These are phyloP conservation scores for Peromyscus nudipes DNA, from an alignment of 2,797 vertebrate species.

Conservation along the genomic window DNA sequence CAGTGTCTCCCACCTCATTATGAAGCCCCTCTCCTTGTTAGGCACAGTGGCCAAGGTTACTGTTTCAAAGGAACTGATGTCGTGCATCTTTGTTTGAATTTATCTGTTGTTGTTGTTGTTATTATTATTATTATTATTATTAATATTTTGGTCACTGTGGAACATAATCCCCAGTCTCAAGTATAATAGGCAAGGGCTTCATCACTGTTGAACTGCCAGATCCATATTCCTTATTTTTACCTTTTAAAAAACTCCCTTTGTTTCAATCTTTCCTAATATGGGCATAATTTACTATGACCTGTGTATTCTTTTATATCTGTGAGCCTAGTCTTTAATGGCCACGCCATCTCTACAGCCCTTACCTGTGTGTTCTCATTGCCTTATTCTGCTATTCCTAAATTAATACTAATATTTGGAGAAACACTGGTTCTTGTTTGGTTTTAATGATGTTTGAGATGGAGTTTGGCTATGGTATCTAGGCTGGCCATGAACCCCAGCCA, in stretches of 20 bases:
- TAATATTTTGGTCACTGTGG: neutral
- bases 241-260: neutral
- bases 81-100: neutral
- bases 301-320: neutral
- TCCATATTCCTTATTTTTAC: neutral
- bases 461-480: neutral
- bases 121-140: neutral
- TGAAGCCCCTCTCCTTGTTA: neutral
- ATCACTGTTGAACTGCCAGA: neutral
- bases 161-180: neutral
- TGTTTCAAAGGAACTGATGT: neutral
- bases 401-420: neutral
- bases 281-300: neutral
- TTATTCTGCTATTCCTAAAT: neutral
- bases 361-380: neutral
- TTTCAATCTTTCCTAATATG: neutral
- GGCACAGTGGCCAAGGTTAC: neutral
- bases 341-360: neutral
- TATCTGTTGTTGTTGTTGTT: neutral
- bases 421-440: neutral
- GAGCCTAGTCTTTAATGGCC: neutral
- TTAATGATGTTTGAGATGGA: neutral
- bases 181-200: neutral
- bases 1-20: neutral
- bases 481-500: neutral